A percentile compares a stretch with the other conserved stretches of the same genome.
phyloP scores from a whole-genome alignment of 2,113 vertebrate species.

The Okapia johnstoni region DNA sequence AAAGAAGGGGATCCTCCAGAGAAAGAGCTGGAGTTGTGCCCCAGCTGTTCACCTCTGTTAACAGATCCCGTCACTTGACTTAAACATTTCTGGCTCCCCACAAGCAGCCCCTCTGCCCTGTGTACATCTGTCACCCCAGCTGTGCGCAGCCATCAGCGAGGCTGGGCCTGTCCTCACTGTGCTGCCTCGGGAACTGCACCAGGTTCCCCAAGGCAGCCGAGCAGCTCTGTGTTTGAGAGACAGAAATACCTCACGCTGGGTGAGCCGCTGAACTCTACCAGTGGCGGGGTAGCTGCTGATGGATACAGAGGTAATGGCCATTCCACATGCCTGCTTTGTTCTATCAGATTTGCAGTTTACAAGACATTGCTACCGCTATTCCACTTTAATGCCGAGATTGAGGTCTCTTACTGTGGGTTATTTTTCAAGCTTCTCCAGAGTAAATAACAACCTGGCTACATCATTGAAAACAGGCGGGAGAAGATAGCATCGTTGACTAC shows the following conservation, averaged over 20 bases:
- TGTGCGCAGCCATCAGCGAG: not conserved
- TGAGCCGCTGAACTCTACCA: not conserved
- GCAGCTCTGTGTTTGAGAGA: accelerated
- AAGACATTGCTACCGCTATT: slow-evolving; percentile 60
- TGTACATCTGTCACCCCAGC: no score
- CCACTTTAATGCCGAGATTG: slow-evolving; percentile 53
- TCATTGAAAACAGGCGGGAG: not conserved
- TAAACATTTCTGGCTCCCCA: not conserved
- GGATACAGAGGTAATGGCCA: slow-evolving; percentile 31
- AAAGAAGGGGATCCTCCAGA: not conserved
- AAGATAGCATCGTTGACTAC: not conserved
- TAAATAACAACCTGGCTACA: not conserved
- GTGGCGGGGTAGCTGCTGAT: not conserved
- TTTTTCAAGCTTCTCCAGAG: not conserved
- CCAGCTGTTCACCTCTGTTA: not conserved
- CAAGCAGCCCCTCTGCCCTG: not conserved
- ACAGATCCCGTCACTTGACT: not conserved
- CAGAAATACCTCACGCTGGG: not conserved
- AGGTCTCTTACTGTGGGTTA: not conserved
- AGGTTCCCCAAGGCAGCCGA: not conserved
- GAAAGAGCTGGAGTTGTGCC: not conserved
- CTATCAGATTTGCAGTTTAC: not conserved
- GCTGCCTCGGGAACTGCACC: not conserved
- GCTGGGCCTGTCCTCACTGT: accelerated
- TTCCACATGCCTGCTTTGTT: slow-evolving; percentile 12